Evolutionary conservation across 2,888 invertebrate genomes (phyloP).

Genomic region (Drepanosiphum platanoidis): DNA sequence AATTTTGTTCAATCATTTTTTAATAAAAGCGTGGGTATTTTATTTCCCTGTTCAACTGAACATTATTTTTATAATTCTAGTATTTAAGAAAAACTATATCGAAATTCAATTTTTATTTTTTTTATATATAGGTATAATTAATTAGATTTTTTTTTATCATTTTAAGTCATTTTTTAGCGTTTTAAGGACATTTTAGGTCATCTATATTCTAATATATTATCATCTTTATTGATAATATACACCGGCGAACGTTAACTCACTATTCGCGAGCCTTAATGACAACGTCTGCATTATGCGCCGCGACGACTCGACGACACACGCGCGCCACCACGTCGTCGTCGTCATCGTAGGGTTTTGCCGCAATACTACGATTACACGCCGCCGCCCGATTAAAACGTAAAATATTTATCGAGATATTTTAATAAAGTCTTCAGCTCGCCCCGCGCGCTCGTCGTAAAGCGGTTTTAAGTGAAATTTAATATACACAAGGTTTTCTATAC

Average conservation of each 20-base stretch:
- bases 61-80: too few relatives aligned
- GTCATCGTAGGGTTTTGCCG: constrained; percentile 25
- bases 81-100: too few relatives aligned
- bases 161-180: too few relatives aligned
- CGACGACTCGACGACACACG: background rate
- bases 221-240: background rate
- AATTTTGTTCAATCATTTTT: too few relatives aligned
- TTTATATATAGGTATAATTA: too few relatives aligned
- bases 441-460: background rate
- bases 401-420: background rate
- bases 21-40: too few relatives aligned
- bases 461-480: background rate
- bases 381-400: constrained; percentile 9
- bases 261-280: background rate
- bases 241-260: background rate
- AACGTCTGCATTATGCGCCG: background rate
- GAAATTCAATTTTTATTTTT: too few relatives aligned
- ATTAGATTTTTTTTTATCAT: too few relatives aligned
- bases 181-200: too few relatives aligned
- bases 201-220: too few relatives aligned
- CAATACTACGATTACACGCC: constrained; percentile 23
- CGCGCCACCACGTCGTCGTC: constrained; percentile 20
- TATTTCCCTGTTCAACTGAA: too few relatives aligned
- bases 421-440: background rate
- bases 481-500: background rate